Conservation (phyloP, 2,888 invertebrate species). For the Agapostemon virescens region DNA sequence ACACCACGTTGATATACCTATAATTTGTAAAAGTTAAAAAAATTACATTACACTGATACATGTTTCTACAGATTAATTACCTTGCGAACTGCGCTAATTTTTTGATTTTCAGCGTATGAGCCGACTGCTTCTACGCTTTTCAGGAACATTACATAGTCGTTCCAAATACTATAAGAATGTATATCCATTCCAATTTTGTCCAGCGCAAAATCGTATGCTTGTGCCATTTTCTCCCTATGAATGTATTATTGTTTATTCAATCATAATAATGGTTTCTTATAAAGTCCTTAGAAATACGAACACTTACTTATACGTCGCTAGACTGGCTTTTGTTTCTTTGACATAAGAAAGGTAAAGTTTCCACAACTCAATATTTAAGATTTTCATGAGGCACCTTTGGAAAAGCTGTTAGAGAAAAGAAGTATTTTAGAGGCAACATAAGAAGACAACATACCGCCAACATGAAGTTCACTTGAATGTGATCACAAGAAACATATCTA, state of each 20-base stretch:
- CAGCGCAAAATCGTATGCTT: conserved; percentile 99
- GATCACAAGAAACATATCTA: conserved; percentile 57
- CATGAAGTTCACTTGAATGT: conserved; percentile 48
- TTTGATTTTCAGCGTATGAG: conserved; percentile 99
- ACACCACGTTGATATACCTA: conserved; percentile 97
- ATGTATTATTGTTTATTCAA: conserved; percentile 56
- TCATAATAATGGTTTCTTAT: neutral
- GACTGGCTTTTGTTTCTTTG: conserved; percentile 96
- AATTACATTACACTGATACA: neutral
- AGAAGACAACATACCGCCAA: conserved; percentile 31
- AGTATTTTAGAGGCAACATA: conserved; percentile 58
- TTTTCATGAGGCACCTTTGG: conserved; percentile 98
- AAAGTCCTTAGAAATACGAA: conserved; percentile 21
- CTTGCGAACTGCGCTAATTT: conserved; percentile 98
- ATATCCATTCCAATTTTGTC: conserved; percentile 99
- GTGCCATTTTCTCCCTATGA: conserved; percentile 98
- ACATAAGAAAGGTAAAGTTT: conserved; percentile 98
- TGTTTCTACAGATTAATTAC: conserved; percentile 80
- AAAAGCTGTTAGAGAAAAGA: conserved; percentile 88
- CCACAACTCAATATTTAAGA: conserved; percentile 99
- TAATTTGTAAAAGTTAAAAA: conserved; percentile 43
- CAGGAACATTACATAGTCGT: conserved; percentile 97
- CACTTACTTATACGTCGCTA: conserved; percentile 95
- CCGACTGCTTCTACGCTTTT: conserved; percentile 98
- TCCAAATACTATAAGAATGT: conserved; percentile 98